Evolutionary conservation across 2,113 vertebrate genomes (phyloP).

Genomic region (Gobius niger): DNA sequence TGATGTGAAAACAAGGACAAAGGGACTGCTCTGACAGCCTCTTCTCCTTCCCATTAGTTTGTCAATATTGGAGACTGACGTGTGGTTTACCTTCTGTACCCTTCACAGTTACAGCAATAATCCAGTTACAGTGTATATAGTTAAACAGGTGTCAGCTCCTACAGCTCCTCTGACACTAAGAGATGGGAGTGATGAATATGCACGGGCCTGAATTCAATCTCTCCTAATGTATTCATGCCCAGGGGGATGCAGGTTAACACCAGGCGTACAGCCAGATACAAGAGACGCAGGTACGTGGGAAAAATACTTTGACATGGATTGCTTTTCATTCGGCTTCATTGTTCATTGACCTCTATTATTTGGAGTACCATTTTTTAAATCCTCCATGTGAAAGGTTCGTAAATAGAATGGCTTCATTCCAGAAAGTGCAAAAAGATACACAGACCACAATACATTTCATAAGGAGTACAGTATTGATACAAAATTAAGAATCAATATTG

Average conservation of each 20-base stretch:
- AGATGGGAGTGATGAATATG: slow-evolving; percentile 22
- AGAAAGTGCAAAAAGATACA: too few relatives aligned
- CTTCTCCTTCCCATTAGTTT: too few relatives aligned
- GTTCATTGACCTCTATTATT: background rate
- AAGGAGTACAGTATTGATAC: too few relatives aligned
- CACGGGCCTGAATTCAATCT: slow-evolving; percentile 39
- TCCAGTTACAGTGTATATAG: background rate
- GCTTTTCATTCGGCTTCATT: background rate
- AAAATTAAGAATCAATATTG: too few relatives aligned
- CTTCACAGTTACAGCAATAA: background rate
- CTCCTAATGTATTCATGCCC: slow-evolving; percentile 35
- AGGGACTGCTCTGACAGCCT: too few relatives aligned
- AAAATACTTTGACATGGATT: background rate
- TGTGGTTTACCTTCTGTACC: background rate
- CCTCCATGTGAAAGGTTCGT: too few relatives aligned
- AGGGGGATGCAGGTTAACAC: slow-evolving; percentile 28
- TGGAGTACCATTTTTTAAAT: background rate
- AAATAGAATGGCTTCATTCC: too few relatives aligned
- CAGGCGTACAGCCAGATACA: slow-evolving; percentile 7
- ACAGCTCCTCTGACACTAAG: slow-evolving; percentile 18
- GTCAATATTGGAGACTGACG: too few relatives aligned
- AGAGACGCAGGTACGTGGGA: slow-evolving; percentile 5
- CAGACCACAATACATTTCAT: too few relatives aligned
- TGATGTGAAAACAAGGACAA: too few relatives aligned
- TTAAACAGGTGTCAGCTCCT: slow-evolving; percentile 9